These are phyloP conservation scores for Sardina pilchardus DNA, from an alignment of 2,113 vertebrate genomes.

Conservation along the genomic window DNA sequence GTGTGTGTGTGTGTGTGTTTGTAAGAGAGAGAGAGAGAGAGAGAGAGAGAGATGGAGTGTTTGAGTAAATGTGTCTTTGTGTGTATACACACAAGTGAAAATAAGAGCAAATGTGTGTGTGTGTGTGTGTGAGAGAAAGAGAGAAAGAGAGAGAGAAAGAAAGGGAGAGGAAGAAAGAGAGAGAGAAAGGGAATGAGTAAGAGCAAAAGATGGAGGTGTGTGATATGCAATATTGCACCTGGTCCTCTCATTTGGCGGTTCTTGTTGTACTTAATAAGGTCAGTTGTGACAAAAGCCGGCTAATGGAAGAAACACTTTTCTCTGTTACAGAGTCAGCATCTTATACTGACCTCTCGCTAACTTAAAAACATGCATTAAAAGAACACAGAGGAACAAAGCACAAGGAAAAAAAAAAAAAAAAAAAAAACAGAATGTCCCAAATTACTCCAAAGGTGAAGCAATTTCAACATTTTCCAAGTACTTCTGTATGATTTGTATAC, in stretches of 20 bases:
- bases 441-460: neutral
- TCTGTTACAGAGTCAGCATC: neutral
- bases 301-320: neutral
- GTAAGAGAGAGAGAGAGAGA: neutral
- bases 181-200: neutral
- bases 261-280: neutral
- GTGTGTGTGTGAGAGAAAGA: neutral
- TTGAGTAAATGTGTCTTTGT: slow-evolving; percentile 29
- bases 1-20: neutral
- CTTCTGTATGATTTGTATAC: neutral
- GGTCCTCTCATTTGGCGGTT: neutral
- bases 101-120: slow-evolving; percentile 16
- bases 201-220: neutral
- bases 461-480: neutral
- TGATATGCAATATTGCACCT: neutral
- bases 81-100: too few species aligned
- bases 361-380: neutral
- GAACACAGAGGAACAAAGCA: neutral
- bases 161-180: neutral
- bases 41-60: slow-evolving; percentile 4
- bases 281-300: neutral
- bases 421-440: neutral
- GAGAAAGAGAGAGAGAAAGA: neutral
- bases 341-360: neutral
- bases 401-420: neutral